Percentiles rank a stretch among this genome's conserved stretches.
Evolutionary conservation across 2,888 invertebrate genomes (phyloP).

Genomic region (Melanotus villosus): DNA sequence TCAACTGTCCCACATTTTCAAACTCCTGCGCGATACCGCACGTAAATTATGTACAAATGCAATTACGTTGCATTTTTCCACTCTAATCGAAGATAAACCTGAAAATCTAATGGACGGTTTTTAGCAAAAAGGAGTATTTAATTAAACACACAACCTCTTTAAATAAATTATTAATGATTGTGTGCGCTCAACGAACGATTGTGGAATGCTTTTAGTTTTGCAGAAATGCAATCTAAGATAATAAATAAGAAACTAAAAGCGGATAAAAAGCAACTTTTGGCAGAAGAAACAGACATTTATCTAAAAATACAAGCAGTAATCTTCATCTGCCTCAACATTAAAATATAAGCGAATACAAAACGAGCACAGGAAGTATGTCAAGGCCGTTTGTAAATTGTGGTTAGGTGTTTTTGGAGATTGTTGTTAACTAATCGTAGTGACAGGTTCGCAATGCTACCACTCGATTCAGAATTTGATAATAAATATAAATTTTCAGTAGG

Average conservation of each 20-base stretch:
- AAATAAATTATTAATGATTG: no score
- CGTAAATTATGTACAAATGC: no score
- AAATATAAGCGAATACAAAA: slow-evolving; percentile 26
- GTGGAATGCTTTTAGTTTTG: background rate
- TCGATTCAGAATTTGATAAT: slow-evolving; percentile 35
- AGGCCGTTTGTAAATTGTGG: slow-evolving; percentile 29
- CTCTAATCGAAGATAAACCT: no score
- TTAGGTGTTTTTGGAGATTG: slow-evolving; percentile 36
- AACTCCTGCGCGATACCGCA: no score
- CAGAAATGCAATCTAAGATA: background rate
- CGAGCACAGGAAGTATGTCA: slow-evolving; percentile 39
- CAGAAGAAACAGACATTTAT: slow-evolving; percentile 20
- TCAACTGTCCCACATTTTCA: no score
- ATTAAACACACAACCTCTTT: no score
- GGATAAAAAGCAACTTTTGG: no score
- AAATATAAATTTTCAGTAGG: slow-evolving; percentile 29
- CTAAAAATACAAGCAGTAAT: slow-evolving; percentile 22
- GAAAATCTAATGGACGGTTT: no score
- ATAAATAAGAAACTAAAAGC: no score
- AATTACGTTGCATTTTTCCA: no score
- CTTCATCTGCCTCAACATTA: slow-evolving; percentile 24
- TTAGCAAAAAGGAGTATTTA: no score
- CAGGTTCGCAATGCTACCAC: slow-evolving; percentile 22
- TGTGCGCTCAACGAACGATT: no score
- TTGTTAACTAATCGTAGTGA: slow-evolving; percentile 33